Base-by-base conservation (phyloP, 2,113 vertebrate genomes). In the Poicephalus gulielmi region DNA sequence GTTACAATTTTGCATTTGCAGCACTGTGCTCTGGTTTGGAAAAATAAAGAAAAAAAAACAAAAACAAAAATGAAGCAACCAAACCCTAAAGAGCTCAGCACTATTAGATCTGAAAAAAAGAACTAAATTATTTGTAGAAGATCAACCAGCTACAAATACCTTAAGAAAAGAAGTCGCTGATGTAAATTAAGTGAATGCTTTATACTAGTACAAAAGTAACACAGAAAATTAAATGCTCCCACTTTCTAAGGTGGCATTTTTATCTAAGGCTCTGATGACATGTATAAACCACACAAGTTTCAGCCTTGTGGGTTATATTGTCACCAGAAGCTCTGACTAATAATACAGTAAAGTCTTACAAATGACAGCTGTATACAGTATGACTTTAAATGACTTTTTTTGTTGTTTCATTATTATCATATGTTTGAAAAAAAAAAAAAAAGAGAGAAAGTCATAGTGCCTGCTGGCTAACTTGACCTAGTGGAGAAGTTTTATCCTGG, bases 241-340 rank as follows among this genome's bases (percentile, higher is more conserved):
- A 84, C 88, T 83, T 95, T 92, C 83, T 92, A 63, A 86, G 46
- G 49, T 92, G 86, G 86, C 86, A 87, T 92, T 96, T 97, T 96
- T 94, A 66, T 96, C 86, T 87, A 60, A 83, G 37, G 73, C 83
- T 94, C 82, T 86, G 91, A 70, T 94, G 88, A 78, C 95, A 89
- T 91, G 86, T 81, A 73, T 73, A 88, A 96, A 87, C 94, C 93
- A 96, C 90, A 93, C 66, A 89, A 22, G 87, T 96, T 95, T 96
- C 93, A 95, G 90, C 82, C 88, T 93, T 93, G 88, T 94, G 86
- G 66, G 92, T 93, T 96, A 93, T 79, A 91, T 77, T 95, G 82
- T 94, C 92, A 95, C 70, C 92, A 95, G 92, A 91, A 95, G 37
- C 92, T 96, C 92, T 97, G 95, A 95, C 70, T 96, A 96, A 93